Conservation (phyloP, 2,797 vertebrate species). For the Amazona ochrocephala region DNA sequence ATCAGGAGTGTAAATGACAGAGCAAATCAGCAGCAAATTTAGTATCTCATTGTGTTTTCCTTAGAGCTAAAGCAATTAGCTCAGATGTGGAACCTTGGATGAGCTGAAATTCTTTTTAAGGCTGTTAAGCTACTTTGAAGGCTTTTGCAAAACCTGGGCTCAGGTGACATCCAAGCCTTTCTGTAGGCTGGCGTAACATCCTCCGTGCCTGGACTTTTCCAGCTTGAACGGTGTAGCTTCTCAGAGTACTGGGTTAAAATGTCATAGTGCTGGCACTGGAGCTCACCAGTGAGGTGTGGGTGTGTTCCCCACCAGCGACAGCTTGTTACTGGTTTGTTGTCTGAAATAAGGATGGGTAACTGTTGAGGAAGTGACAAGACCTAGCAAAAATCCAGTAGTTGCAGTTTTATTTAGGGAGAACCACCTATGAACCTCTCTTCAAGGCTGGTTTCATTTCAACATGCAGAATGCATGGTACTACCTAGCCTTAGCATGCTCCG, state of each 20-base stretch:
- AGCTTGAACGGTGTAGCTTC: not conserved
- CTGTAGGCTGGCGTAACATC: not conserved
- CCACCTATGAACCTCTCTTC: not conserved
- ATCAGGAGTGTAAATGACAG: not conserved
- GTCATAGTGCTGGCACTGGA: not conserved
- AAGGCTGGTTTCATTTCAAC: not conserved
- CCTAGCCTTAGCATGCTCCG: fast-evolving
- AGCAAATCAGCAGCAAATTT: not conserved
- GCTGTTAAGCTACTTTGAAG: not conserved
- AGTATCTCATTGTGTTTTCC: not conserved
- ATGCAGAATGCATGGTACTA: not conserved
- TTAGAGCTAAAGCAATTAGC: not conserved
- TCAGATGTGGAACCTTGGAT: not conserved
- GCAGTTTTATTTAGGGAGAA: not conserved
- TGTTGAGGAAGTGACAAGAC: not conserved
- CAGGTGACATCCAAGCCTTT: not conserved
- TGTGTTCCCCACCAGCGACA: not conserved
- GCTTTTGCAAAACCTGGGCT: not conserved
- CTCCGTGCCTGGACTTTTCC: not conserved
- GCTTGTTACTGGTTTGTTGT: not conserved
- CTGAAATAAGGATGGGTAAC: not conserved
- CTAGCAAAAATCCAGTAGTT: not conserved
- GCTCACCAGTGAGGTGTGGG: not conserved
- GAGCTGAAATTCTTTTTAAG: not conserved
- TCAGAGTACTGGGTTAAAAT: not conserved